A percentile compares a stretch with the other conserved stretches of the same genome.
phyloP scores from a whole-genome alignment of 1,140 invertebrate genomes.

The Araneus ventricosus region DNA sequence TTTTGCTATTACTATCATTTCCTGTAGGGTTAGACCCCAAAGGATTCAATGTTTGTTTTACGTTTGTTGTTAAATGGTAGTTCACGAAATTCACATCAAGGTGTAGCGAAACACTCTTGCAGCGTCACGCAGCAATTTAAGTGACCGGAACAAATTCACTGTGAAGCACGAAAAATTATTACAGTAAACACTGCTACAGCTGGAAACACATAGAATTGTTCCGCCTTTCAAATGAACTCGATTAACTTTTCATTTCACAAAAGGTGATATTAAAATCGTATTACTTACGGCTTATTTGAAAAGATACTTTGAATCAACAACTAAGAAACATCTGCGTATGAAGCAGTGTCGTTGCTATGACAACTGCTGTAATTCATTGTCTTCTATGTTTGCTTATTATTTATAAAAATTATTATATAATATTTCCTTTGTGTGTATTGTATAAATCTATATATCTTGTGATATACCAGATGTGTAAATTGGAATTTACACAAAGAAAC shows the following conservation, averaged over 20 bases:
- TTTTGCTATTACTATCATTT: not conserved
- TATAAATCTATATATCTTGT: too few relatives aligned
- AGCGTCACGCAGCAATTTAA: not conserved
- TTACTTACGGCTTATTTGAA: not conserved
- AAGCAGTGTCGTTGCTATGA: too few relatives aligned
- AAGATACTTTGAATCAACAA: not conserved
- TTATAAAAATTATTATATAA: too few relatives aligned
- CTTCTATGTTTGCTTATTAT: too few relatives aligned
- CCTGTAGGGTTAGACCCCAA: not conserved
- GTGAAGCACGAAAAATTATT: not conserved
- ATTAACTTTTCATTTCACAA: not conserved
- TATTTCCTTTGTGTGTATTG: too few relatives aligned
- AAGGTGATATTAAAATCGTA: too few relatives aligned
- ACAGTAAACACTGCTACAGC: not conserved
- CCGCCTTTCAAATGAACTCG: not conserved
- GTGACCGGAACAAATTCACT: not conserved
- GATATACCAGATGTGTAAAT: too few relatives aligned
- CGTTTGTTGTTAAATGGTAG: constrained; percentile 4
- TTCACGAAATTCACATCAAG: not conserved
- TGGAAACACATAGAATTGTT: not conserved
- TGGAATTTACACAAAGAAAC: too few relatives aligned
- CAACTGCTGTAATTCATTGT: too few relatives aligned
- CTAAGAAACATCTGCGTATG: not conserved
- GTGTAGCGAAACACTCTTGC: not conserved
- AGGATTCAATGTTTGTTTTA: not conserved